Evolutionary conservation across 2,113 vertebrate species (phyloP), one percentile per base, ranked within the genome.

Genomic region (Tychaedon coryphoeus): DNA sequence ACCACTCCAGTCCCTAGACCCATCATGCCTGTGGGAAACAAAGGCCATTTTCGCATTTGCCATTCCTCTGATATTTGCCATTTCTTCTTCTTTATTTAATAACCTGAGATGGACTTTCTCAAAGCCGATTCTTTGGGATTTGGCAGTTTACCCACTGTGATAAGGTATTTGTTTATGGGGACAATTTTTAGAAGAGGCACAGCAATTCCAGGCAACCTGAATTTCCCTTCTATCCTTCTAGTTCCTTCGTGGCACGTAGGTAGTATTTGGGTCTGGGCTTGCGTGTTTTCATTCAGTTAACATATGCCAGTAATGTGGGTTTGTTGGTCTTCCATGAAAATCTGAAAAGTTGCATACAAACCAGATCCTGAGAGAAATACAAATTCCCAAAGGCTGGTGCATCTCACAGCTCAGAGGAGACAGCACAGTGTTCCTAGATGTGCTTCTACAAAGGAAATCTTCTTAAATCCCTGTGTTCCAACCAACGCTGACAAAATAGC

Each of bases 371-470:
- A 42, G 43, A 96, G 91, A 74, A 16, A 57, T 31, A 82, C 42
- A 56, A 92, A 88, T 81, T 86, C 97, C 95, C 96, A 95, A 92
- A 95, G 77, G 90, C 76, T 86, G 92, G 47, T 78, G 87, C 62
- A 93, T 95, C 94, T 97, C 86, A 62, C 80, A 85, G 94, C 95
- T 94, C 50, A 84, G 34, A 50, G 73, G 92, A 97, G 96, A 94
- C 91, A 95, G 81, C 62, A 90, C 82, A 70, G 36, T 20, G 4
- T 84, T 97, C 83, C 47, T 89, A 54, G 72, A 96, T 50, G 14
- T 88, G 90, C 84, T 96, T 95, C 96, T 95, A 95, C 87, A 97
- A 96, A 97, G 78, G 84, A 98, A 97, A 98, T 97, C 94, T 95
- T 95, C 94, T 95, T 62, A 83, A 95, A 96, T 94, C 88, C 92